Conservation (phyloP, 1,140 invertebrate species). For the Centruroides vittatus region DNA sequence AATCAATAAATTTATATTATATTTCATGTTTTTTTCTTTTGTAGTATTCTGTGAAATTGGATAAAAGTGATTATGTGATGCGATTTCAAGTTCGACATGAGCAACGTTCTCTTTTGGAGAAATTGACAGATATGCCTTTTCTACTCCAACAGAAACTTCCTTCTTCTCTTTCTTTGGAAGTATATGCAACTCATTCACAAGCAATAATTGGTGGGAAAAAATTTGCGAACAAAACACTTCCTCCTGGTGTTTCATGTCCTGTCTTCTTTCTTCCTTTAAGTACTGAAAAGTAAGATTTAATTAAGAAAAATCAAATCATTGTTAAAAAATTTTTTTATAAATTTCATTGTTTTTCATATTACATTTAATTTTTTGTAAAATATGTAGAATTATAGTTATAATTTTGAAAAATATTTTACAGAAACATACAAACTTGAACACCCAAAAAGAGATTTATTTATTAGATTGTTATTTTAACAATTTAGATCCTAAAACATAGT, state of each 20-base stretch:
- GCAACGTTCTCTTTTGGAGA: constrained; percentile 69
- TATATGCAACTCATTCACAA: constrained; percentile 46
- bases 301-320: too few species aligned
- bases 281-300: constrained; percentile 43
- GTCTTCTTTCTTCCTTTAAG: constrained; percentile 57
- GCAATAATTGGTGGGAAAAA: constrained; percentile 57
- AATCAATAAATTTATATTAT: neutral
- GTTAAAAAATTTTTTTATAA: too few species aligned
- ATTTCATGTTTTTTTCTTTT: constrained; percentile 24
- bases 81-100: constrained; percentile 79
- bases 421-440: too few species aligned
- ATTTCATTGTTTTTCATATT: too few species aligned
- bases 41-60: constrained; percentile 70
- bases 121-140: constrained; percentile 54
- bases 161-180: constrained; percentile 52
- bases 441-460: too few species aligned
- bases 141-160: constrained; percentile 60
- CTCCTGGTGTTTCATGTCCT: constrained; percentile 45
- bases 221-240: constrained; percentile 43
- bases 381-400: too few species aligned
- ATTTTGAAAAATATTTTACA: too few species aligned
- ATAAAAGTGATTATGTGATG: constrained; percentile 89
- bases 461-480: too few species aligned
- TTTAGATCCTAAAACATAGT: too few species aligned
- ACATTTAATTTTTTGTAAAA: too few species aligned